Percentiles rank a stretch among this genome's conserved stretches.
These are phyloP conservation scores for Hafferia zeledoni DNA, from an alignment of 2,797 vertebrate species.

Conservation along the genomic window DNA sequence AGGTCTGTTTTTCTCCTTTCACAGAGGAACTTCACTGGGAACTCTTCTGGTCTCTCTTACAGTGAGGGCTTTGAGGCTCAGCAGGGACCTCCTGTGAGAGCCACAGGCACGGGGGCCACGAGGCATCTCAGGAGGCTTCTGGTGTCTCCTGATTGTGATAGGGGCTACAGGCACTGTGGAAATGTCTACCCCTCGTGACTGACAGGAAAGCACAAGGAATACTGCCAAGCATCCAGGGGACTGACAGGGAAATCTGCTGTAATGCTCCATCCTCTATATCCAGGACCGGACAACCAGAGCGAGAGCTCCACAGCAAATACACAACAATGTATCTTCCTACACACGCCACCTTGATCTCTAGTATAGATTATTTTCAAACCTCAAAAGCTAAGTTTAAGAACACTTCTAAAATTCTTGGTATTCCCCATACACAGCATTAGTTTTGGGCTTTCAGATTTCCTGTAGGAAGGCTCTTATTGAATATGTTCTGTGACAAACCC, in stretches of 20 bases:
- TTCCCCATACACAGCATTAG: accelerated
- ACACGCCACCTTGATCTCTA: not conserved
- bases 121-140: not conserved
- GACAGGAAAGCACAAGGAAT: not conserved
- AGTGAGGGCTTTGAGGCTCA: not conserved
- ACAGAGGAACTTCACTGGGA: not conserved
- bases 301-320: not conserved
- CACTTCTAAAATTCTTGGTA: not conserved
- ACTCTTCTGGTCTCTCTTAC: not conserved
- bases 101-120: not conserved
- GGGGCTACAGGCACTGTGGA: not conserved
- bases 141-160: not conserved
- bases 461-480: not conserved
- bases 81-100: accelerated
- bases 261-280: not conserved
- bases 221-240: not conserved
- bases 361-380: not conserved
- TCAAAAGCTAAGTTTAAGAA: not conserved
- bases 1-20: not conserved
- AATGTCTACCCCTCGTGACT: accelerated
- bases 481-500: not conserved
- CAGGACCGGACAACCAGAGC: not conserved
- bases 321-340: accelerated
- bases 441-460: not conserved
- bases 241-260: not conserved